Percentiles rank a stretch among this genome's conserved stretches.
phyloP scores from a whole-genome alignment of 2,888 invertebrate species.

The Trissolcus japonicus region DNA sequence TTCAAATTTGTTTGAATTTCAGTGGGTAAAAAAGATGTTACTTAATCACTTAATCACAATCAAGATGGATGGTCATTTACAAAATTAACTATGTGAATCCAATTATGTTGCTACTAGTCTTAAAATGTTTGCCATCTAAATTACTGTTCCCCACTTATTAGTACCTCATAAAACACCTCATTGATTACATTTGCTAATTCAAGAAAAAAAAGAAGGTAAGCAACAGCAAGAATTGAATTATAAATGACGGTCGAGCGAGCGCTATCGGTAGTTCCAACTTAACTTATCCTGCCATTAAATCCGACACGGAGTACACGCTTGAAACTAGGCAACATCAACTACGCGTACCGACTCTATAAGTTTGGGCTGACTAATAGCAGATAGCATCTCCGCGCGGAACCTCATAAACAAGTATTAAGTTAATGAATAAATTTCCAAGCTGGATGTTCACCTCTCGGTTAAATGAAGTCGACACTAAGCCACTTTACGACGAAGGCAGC shows the following conservation, averaged over 20 bases:
- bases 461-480: constrained; percentile 29
- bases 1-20: too few species aligned
- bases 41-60: neutral
- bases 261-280: constrained; percentile 18
- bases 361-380: constrained; percentile 38
- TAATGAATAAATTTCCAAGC: constrained; percentile 33
- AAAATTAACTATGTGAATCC: neutral
- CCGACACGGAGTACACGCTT: constrained; percentile 16
- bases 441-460: constrained; percentile 20
- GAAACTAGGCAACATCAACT: constrained; percentile 22
- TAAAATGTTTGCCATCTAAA: constrained; percentile 10
- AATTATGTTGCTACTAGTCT: constrained; percentile 1
- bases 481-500: constrained; percentile 22
- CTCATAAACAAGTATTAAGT: constrained; percentile 31
- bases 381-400: constrained; percentile 22
- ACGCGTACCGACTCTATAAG: constrained; percentile 18
- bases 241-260: constrained; percentile 7
- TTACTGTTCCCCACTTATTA: constrained; percentile 7
- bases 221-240: constrained; percentile 4
- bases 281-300: constrained; percentile 31
- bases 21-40: too few species aligned
- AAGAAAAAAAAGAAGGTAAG: constrained; percentile 5
- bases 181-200: constrained; percentile 14
- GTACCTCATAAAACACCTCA: constrained; percentile 24
- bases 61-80: constrained; percentile 10